phyloP scores from a whole-genome alignment of 2,888 invertebrate species.

The Cosmia pyralina region DNA sequence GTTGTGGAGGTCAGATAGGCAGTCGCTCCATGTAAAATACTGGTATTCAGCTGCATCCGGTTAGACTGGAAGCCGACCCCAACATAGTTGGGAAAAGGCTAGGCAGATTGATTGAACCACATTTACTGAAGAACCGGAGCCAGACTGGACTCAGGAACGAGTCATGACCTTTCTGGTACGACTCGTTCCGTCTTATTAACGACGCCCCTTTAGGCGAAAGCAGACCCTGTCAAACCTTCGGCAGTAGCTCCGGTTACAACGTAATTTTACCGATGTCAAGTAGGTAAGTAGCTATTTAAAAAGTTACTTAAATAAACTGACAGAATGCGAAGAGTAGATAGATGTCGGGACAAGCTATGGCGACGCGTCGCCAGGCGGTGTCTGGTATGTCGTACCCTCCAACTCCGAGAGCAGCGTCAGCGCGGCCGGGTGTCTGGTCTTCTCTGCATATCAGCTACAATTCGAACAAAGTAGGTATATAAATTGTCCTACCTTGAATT shows the following conservation, averaged over 20 bases:
- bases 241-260: not conserved
- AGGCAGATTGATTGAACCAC: no score
- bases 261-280: no score
- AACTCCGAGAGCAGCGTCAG: slow-evolving; percentile 72
- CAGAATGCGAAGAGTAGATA: slow-evolving; percentile 82
- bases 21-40: no score
- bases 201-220: not conserved
- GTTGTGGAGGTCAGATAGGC: no score
- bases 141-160: not conserved
- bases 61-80: no score
- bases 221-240: not conserved
- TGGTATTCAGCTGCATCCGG: no score
- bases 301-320: slow-evolving; percentile 65
- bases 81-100: no score
- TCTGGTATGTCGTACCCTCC: slow-evolving; percentile 81
- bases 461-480: not conserved
- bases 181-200: not conserved
- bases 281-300: slow-evolving; percentile 3
- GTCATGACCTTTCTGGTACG: not conserved
- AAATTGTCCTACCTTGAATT: not conserved
- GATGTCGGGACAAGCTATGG: slow-evolving; percentile 80
- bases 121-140: not conserved
- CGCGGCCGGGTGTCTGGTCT: slow-evolving; percentile 76
- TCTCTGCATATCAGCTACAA: slow-evolving; percentile 83
- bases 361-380: slow-evolving; percentile 80